Evolutionary conservation across 2,113 vertebrate genomes (phyloP), one percentile per base, ranked within the genome.

Genomic region (Tiliqua scincoides): DNA sequence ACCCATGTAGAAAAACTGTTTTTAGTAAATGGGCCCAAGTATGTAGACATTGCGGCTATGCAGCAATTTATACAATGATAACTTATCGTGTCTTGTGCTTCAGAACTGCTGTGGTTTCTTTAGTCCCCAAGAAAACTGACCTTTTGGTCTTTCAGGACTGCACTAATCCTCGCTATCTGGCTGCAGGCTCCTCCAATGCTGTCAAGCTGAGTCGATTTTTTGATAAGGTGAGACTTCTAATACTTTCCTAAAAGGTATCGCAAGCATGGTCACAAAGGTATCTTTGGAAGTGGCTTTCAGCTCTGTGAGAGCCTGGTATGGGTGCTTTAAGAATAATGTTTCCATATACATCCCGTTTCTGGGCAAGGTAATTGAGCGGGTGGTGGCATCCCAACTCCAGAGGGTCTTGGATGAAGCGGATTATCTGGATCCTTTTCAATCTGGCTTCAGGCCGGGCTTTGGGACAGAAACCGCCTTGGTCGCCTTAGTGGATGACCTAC

Each of bases 151-250:
- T 94, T 84, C 91, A 99, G 98, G 98, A 99, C 91, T 99, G 98
- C 93, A 99, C 98, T 83, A 99, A 97, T 95, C 97, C 97, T 17
- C 96, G 98, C 9, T 99, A 98, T 85, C 95, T 99, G 72, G 98
- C 98, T 88, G 98, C 99, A 87, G 99, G 99, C 59, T 99, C 98
- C 21, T 99, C 99, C 88, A 99, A 99, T 88, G 98, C 99, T 89
- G 98, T 99, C 90, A 99, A 99, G 92, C 96, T 99, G 25, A 99
- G 99, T 94, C 97, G 98, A 84, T 99, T 99, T 94, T 99, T 99
- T 96, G 99, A 99, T 96, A 99, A 99, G 98, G 99, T 99, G 85
- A 23, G 23, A 2, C 6, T 43, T 65, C 63, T 65, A 11, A 73
- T 83, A 65, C 8, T 72, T 2, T 4, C 43, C 43, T 20, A 68